Conservation (phyloP, 2,797 vertebrate genomes). For the Liasis olivaceus region DNA sequence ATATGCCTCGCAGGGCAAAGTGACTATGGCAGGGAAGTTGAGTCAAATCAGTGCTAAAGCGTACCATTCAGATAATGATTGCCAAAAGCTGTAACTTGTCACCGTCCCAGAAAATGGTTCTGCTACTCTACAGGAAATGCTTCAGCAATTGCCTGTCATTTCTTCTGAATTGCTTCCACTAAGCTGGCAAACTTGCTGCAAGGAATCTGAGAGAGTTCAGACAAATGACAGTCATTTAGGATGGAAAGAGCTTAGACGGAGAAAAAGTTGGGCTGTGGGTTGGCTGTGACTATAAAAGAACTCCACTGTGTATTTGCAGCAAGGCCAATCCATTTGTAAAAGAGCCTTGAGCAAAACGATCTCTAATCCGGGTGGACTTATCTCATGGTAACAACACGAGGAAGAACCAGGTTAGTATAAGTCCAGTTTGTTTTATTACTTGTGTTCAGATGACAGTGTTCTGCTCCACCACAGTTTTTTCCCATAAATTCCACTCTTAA, state of each 20-base stretch:
- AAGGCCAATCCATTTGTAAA: not conserved
- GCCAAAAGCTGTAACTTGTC: not conserved
- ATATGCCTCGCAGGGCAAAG: not conserved
- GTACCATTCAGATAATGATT: not conserved
- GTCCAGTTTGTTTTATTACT: too few species aligned
- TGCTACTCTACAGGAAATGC: not conserved
- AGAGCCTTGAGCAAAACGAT: not conserved
- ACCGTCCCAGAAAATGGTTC: fast-evolving
- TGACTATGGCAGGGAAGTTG: not conserved
- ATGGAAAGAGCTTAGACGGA: not conserved
- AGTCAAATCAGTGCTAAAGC: not conserved
- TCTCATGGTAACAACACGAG: too few species aligned
- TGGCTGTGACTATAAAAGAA: not conserved
- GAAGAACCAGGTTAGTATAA: too few species aligned
- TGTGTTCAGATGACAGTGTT: too few species aligned
- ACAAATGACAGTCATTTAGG: not conserved
- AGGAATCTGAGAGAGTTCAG: not conserved
- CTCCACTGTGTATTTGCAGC: not conserved
- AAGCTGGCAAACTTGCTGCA: too few species aligned
- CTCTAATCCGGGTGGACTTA: not conserved
- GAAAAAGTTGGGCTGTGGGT: not conserved
- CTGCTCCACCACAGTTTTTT: too few species aligned
- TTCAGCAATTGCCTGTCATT: not conserved
- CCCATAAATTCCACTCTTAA: too few species aligned
- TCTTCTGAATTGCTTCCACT: not conserved